Evolutionary conservation across 2,888 invertebrate genomes (phyloP).

Genomic region (Cristatella mucedo): DNA sequence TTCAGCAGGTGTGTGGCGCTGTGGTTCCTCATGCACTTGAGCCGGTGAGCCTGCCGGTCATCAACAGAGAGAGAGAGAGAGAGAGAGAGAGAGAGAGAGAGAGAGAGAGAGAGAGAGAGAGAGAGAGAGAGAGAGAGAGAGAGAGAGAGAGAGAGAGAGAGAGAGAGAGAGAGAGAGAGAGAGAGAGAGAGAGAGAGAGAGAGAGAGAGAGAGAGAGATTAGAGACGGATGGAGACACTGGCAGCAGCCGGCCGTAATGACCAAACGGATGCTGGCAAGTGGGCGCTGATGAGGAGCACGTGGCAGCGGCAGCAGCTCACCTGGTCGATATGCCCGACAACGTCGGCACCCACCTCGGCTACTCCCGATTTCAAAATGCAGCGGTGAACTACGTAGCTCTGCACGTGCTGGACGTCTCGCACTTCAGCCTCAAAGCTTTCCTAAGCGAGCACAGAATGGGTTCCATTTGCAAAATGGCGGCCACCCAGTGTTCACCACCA

Average conservation of each 20-base stretch:
- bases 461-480: too few species aligned
- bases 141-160: conserved; percentile 5
- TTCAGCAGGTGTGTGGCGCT: conserved; percentile 92
- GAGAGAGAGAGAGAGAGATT: too few species aligned
- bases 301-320: too few species aligned
- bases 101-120: background rate
- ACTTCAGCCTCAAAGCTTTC: conserved; percentile 15
- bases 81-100: conserved; percentile 2
- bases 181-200: conserved; percentile 6
- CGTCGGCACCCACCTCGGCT: conserved; percentile 61
- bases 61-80: background rate
- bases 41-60: conserved; percentile 16
- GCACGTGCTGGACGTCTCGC: conserved; percentile 47
- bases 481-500: too few species aligned
- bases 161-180: background rate
- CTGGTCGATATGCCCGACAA: conserved; percentile 35
- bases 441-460: background rate
- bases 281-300: background rate
- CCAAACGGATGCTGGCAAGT: background rate
- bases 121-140: background rate
- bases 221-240: too few species aligned
- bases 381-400: conserved; percentile 79
- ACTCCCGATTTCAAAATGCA: conserved; percentile 60
- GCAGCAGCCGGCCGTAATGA: background rate
- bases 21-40: conserved; percentile 54